A percentile compares a stretch with the other conserved stretches of the same genome.
Evolutionary conservation across 2,113 vertebrate genomes (phyloP).

Genomic region (Mus pahari): DNA sequence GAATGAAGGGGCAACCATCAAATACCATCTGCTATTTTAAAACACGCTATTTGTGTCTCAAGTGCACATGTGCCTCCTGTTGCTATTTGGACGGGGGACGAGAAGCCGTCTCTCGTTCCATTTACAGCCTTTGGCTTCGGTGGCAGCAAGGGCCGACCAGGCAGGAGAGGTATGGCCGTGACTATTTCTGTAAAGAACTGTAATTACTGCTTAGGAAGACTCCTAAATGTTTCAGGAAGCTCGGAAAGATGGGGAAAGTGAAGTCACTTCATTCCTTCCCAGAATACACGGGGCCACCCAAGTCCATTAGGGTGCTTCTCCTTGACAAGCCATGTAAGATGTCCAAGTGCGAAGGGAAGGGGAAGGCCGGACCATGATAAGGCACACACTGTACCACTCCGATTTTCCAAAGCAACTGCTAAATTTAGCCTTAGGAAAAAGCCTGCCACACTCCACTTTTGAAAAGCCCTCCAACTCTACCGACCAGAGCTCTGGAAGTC

Average conservation of each 20-base stretch:
- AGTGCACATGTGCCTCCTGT: constrained; percentile 73
- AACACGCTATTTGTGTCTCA: constrained; percentile 75
- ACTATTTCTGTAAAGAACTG: constrained; percentile 71
- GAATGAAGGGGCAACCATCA: constrained; percentile 74
- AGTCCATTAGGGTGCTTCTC: neutral
- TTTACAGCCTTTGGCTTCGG: constrained; percentile 57
- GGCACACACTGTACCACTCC: constrained; percentile 77
- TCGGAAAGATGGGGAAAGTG: constrained; percentile 34
- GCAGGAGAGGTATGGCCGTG: constrained; percentile 25
- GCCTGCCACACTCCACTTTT: constrained; percentile 57
- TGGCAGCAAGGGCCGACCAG: constrained; percentile 58
- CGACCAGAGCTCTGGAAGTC: neutral
- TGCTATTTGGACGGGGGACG: constrained; percentile 61
- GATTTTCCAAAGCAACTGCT: constrained; percentile 83
- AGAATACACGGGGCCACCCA: constrained; percentile 14
- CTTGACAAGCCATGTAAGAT: constrained; percentile 31
- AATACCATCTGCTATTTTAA: constrained; percentile 80
- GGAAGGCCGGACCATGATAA: constrained; percentile 55
- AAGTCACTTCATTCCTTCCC: constrained; percentile 66
- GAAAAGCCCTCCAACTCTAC: constrained; percentile 41
- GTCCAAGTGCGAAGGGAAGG: constrained; percentile 52
- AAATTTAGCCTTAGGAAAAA: constrained; percentile 78
- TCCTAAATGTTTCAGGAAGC: constrained; percentile 67
- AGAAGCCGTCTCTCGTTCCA: constrained; percentile 59
- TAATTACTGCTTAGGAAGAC: constrained; percentile 48